phyloP scores from a whole-genome alignment of 2,888 invertebrate genomes.

The Anarsia innoxiella region DNA sequence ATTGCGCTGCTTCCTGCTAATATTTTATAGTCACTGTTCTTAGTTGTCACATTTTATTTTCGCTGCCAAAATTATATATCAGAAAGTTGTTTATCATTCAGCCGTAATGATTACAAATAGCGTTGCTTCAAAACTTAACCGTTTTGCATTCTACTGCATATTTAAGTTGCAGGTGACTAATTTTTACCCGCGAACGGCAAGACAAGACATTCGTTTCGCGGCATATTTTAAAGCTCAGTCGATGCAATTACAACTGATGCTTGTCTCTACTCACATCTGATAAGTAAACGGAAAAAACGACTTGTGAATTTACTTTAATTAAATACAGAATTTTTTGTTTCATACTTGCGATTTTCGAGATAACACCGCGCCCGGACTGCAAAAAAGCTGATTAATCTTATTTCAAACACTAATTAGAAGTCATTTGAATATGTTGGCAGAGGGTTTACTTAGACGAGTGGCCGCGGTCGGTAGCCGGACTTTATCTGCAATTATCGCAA shows the following conservation, averaged over 20 bases:
- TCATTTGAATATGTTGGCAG: slow-evolving; percentile 30
- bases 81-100: too few species aligned
- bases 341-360: slow-evolving; percentile 32
- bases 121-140: too few species aligned
- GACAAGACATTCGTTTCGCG: slow-evolving; percentile 41
- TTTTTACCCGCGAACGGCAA: slow-evolving; percentile 20
- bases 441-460: slow-evolving; percentile 18
- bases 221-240: slow-evolving; percentile 48
- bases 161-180: slow-evolving; percentile 19
- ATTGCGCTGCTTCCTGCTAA: slow-evolving; percentile 21
- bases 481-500: slow-evolving; percentile 23
- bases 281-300: slow-evolving; percentile 53
- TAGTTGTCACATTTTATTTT: too few species aligned
- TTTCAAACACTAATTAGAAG: slow-evolving; percentile 41
- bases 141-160: slow-evolving; percentile 3
- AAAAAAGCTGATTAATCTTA: slow-evolving; percentile 37
- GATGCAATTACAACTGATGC: slow-evolving; percentile 61
- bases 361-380: slow-evolving; percentile 36
- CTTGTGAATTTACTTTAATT: slow-evolving; percentile 57
- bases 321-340: slow-evolving; percentile 50
- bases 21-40: too few species aligned
- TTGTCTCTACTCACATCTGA: slow-evolving; percentile 59
- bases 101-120: too few species aligned
- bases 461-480: slow-evolving; percentile 9
- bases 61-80: too few species aligned